Evolutionary conservation across 2,113 vertebrate genomes (phyloP).

Genomic region (Macrotus californicus): DNA sequence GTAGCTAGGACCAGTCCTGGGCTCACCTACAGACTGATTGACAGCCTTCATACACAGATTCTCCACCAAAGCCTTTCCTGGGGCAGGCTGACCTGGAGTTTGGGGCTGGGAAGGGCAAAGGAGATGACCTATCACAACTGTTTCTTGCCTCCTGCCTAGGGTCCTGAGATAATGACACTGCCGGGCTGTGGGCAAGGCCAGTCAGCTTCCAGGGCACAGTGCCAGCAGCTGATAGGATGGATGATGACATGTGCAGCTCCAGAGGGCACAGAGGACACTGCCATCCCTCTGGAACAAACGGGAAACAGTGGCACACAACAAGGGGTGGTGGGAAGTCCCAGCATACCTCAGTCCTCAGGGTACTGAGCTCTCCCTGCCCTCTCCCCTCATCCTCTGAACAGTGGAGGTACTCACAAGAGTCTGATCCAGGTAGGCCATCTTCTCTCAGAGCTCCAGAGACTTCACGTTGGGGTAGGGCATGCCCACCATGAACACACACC

Average conservation of each 20-base stretch:
- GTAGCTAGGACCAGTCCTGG: not conserved
- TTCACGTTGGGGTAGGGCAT: conserved; percentile 98
- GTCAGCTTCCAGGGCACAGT: rapidly evolving
- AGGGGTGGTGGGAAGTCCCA: not conserved
- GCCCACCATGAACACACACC: conserved; percentile 97
- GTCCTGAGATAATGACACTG: not conserved
- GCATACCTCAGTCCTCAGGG: not conserved
- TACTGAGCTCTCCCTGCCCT: not conserved
- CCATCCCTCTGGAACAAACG: not conserved
- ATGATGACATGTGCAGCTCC: not conserved
- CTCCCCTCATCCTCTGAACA: no score
- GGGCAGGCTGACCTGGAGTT: conserved; percentile 78
- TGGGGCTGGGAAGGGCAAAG: conserved; percentile 81
- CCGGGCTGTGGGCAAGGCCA: not conserved
- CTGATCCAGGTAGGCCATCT: conserved; percentile 94
- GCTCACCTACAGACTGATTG: conserved; percentile 92
- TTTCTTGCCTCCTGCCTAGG: not conserved
- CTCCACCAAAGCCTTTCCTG: conserved; percentile 88
- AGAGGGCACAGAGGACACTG: not conserved
- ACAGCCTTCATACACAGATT: conserved; percentile 97
- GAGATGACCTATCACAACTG: not conserved
- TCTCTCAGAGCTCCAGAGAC: conserved; percentile 95
- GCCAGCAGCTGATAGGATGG: not conserved
- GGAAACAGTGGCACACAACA: no score
- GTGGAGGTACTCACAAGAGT: conserved; percentile 80